Evolutionary conservation across 2,113 vertebrate species (phyloP).

Genomic region (Gavia stellata): DNA sequence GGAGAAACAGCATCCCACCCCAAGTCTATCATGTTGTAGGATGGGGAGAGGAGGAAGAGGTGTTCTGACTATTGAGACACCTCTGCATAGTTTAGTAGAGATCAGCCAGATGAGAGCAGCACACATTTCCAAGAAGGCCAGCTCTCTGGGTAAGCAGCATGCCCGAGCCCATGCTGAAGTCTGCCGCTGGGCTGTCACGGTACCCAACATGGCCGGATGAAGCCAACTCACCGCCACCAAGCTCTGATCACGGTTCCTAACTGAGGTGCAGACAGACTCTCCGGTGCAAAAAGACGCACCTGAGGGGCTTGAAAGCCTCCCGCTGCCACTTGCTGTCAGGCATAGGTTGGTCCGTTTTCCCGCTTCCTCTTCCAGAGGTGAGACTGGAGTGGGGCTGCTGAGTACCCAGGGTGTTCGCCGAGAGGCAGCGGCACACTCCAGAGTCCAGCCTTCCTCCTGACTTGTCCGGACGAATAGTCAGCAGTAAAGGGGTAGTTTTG

Average conservation of each 20-base stretch:
- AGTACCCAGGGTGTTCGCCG: background rate
- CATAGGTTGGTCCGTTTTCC: background rate
- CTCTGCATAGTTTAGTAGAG: background rate
- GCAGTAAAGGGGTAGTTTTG: background rate
- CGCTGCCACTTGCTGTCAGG: background rate
- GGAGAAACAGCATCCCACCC: background rate
- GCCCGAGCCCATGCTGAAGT: background rate
- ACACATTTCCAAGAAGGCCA: background rate
- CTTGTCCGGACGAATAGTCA: background rate
- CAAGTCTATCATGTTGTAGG: background rate
- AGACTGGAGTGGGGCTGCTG: rapidly evolving
- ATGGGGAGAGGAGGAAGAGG: background rate
- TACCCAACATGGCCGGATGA: rapidly evolving
- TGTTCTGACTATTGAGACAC: background rate
- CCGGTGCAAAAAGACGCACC: background rate
- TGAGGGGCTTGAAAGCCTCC: background rate
- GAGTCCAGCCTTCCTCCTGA: background rate
- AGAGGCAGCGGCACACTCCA: background rate
- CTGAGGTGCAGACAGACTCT: background rate
- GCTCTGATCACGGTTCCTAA: background rate
- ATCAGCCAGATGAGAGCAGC: background rate
- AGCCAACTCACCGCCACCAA: background rate
- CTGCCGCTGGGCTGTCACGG: background rate
- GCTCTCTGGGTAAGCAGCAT: background rate
- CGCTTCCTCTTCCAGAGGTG: background rate